Conservation (phyloP, 2,888 invertebrate genomes). For the Acrocera orbiculus region DNA sequence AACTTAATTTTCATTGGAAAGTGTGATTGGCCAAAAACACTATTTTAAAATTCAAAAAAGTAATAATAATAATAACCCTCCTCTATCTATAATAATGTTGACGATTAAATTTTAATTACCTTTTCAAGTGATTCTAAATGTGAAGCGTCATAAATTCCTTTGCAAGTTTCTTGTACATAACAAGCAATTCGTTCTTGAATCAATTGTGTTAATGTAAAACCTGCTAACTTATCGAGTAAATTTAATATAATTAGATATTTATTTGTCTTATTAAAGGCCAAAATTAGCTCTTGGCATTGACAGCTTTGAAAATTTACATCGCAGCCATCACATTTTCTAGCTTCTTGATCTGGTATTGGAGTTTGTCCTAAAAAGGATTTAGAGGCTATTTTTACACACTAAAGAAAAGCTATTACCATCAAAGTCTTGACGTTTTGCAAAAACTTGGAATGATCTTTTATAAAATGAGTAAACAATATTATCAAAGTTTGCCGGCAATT, state of each 20-base stretch:
- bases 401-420: constrained; percentile 15
- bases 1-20: not conserved
- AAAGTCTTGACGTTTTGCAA: constrained; percentile 32
- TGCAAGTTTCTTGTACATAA: constrained; percentile 70
- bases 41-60: no score
- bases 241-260: constrained; percentile 57
- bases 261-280: constrained; percentile 56
- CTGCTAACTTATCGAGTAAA: constrained; percentile 65
- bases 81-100: not conserved
- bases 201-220: constrained; percentile 65
- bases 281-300: constrained; percentile 38
- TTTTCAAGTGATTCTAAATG: constrained; percentile 59
- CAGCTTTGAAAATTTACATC: constrained; percentile 42
- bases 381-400: not conserved
- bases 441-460: constrained; percentile 57
- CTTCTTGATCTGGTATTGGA: constrained; percentile 36
- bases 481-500: constrained; percentile 51
- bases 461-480: constrained; percentile 57
- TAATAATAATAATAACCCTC: not conserved
- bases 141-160: constrained; percentile 71
- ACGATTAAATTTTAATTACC: constrained; percentile 29
- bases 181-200: constrained; percentile 68
- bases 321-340: constrained; percentile 56
- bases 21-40: no score
- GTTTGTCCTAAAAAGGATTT: constrained; percentile 13